Base-by-base conservation (phyloP, 1,140 invertebrate genomes). In the Leguminivora glycinivorella region DNA sequence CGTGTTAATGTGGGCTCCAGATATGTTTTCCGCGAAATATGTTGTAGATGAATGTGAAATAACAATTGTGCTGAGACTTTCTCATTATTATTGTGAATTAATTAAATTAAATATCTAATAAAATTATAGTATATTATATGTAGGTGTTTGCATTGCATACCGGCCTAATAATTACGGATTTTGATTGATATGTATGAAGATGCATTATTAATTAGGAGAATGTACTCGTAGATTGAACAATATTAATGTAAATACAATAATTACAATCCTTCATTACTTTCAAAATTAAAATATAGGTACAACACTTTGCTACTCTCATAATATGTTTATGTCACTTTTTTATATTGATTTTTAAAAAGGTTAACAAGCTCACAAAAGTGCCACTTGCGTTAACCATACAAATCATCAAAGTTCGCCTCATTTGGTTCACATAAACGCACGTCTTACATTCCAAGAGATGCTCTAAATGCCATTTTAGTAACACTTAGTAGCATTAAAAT, bases 371-470 rank as follows among this genome's bases (percentile, higher is more conserved):
- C 3, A 4, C 17, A 52, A 43, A 43, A 43, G 40, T 43, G 17
- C 19, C 6, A 52, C 47, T 52, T 52, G 14, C n/a, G 17, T 19
- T 63, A 25, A 58, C 58, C 58, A 7, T 63, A 31, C 58, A 63
- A 63, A 29, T 31, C 17, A 17, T 7, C 5, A 29, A 31, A 60
- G 24, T 60, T 29, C 26, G 58, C 14, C 34, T 12, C 58, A 63
- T 63, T 63, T 63, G 29, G 17, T 19, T 9, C 58, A 34, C 58
- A 63, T 31, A 63, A 63, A 63, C 22, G 26, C 47, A 52, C 47
- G 22, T 52, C 47, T 22, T n/a, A 17, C 47, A 52, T 10, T 22
- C 7, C 7, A 5, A 43, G 40, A 2, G 47, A 52, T 52, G 17
- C 47, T 52, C 19, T 52, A 22, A 52, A 52, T 22, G 47, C 47